phyloP scores from a whole-genome alignment of 2,888 invertebrate genomes.

The Aporophyla nigra region DNA sequence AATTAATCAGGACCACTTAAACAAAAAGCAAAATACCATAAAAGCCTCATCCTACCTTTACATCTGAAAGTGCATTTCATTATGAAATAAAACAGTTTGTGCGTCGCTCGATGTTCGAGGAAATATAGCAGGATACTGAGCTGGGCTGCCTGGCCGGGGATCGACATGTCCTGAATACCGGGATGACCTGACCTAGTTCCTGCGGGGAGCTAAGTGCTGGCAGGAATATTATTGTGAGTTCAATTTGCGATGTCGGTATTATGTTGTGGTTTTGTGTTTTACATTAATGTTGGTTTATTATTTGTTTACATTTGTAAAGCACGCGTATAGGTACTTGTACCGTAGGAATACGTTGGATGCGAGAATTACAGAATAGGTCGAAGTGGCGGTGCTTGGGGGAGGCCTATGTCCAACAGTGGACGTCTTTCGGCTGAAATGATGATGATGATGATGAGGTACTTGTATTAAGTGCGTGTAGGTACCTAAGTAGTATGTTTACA shows the following conservation, averaged over 20 bases:
- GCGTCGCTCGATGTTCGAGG: not conserved
- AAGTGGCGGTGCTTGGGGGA: too few relatives aligned
- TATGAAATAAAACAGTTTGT: not conserved
- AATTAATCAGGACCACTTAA: not conserved
- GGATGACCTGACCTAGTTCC: slow-evolving; percentile 29
- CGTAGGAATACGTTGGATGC: too few relatives aligned
- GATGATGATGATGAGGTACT: too few relatives aligned
- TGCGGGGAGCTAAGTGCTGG: not conserved
- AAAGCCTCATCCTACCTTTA: not conserved
- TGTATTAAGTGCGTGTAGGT: too few relatives aligned
- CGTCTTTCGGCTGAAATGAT: too few relatives aligned
- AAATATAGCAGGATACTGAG: not conserved
- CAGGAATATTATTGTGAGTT: not conserved
- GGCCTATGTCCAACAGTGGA: too few relatives aligned
- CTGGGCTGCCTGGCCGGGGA: not conserved
- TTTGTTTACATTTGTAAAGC: not conserved
- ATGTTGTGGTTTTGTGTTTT: not conserved
- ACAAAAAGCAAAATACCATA: not conserved
- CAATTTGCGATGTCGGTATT: not conserved
- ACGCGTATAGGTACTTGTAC: not conserved
- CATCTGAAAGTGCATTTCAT: slow-evolving; percentile 14
- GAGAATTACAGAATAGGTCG: too few relatives aligned
- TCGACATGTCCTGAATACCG: slow-evolving; percentile 2
- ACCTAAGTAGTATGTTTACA: too few relatives aligned
- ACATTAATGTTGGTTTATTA: not conserved